A percentile compares a stretch with the other conserved stretches of the same genome.
These are phyloP conservation scores for Collichthys lucidus DNA, from an alignment of 2,113 vertebrate species.

Conservation along the genomic window DNA sequence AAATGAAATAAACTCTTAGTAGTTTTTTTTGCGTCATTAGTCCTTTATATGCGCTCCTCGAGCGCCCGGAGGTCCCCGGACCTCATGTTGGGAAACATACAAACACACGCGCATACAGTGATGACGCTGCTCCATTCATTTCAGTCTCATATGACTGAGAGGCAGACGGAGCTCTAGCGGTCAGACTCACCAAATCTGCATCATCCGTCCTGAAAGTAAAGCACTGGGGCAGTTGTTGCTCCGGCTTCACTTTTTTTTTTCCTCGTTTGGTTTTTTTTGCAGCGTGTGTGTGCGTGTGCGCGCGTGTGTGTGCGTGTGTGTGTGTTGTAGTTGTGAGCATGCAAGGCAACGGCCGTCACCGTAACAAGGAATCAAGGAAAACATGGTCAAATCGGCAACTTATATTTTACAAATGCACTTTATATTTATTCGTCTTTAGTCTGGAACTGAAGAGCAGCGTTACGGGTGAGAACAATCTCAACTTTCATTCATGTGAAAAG, in stretches of 20 bases:
- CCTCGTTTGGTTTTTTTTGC: not conserved
- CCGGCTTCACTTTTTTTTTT: conserved; percentile 24
- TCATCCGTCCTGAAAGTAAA: conserved; percentile 38
- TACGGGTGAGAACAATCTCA: conserved; percentile 72
- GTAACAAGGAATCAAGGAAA: conserved; percentile 57
- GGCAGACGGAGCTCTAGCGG: conserved; percentile 72
- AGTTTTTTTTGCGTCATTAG: not conserved
- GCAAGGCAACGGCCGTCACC: conserved; percentile 73
- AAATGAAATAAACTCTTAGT: no score
- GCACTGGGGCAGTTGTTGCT: conserved; percentile 41
- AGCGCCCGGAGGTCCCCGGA: conserved; percentile 49
- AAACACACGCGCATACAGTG: conserved; percentile 36
- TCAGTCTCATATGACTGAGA: conserved; percentile 58
- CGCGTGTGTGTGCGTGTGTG: not conserved
- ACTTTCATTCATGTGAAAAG: conserved; percentile 36
- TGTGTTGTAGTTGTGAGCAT: conserved; percentile 73
- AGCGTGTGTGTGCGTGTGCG: not conserved
- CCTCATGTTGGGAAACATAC: conserved; percentile 56
- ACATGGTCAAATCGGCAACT: conserved; percentile 72
- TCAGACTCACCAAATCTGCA: conserved; percentile 56
- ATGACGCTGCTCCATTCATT: conserved; percentile 83
- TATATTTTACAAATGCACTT: conserved; percentile 84
- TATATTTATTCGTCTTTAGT: conserved; percentile 85
- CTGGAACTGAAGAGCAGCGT: conserved; percentile 77
- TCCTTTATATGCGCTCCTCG: not conserved